A percentile compares a stretch with the other conserved stretches of the same genome.
These are phyloP conservation scores for Astreopora myriophthalma DNA, from an alignment of 64 coral and sea anemone genomes.

Conservation along the genomic window DNA sequence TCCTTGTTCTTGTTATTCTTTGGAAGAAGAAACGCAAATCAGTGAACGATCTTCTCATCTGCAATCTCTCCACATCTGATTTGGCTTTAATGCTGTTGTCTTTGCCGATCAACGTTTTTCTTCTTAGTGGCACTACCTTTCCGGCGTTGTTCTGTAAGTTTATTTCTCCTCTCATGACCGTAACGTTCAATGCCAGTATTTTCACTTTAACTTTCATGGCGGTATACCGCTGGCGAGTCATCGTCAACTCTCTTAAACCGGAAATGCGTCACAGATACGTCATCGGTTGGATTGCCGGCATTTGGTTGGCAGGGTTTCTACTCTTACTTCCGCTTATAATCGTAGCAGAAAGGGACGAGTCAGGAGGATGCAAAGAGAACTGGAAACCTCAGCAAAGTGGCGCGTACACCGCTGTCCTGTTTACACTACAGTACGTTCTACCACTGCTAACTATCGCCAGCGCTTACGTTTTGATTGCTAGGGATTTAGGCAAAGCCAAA, in stretches of 20 bases:
- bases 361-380: not conserved
- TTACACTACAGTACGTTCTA: conserved; percentile 26
- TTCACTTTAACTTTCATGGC: conserved; percentile 36
- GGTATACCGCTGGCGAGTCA: conserved; percentile 35
- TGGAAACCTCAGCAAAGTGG: conserved; percentile 6
- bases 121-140: not conserved
- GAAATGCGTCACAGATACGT: conserved; percentile 38
- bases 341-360: not conserved
- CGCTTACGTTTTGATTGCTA: conserved; percentile 24
- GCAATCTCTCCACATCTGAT: conserved; percentile 8
- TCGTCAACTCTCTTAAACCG: not conserved
- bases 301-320: not conserved
- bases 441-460: conserved; percentile 24
- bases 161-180: conserved; percentile 15
- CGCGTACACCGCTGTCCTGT: conserved; percentile 11
- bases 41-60: conserved; percentile 21
- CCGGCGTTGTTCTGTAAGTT: conserved; percentile 11
- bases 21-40: conserved; percentile 26
- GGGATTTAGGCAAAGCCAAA: conserved; percentile 5
- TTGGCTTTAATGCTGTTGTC: conserved; percentile 30
- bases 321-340: conserved; percentile 32
- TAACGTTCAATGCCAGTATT: conserved; percentile 8
- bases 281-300: not conserved
- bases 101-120: not conserved
- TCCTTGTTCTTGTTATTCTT: not conserved